phyloP scores from a whole-genome alignment of 1,140 invertebrate species.

The Lineus longissimus region DNA sequence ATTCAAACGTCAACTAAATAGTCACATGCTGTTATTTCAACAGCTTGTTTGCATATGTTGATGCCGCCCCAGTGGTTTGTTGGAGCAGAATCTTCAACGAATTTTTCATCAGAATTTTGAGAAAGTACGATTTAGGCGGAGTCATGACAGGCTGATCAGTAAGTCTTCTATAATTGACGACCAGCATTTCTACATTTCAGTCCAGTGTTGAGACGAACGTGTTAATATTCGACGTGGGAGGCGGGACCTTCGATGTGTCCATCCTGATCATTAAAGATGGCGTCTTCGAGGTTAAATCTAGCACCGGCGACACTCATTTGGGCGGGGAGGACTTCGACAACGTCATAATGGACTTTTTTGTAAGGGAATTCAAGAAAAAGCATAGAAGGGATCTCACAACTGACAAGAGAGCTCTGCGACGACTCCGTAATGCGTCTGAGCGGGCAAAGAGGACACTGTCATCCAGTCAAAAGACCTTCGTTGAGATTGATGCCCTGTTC shows the following conservation, averaged over 20 bases:
- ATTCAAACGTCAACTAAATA: too few relatives aligned
- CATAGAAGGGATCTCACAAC: constrained; percentile 25
- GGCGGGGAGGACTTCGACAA: constrained; percentile 30
- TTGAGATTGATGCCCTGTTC: constrained; percentile 26
- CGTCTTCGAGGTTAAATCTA: constrained; percentile 69
- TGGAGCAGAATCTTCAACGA: too few relatives aligned
- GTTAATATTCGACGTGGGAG: constrained; percentile 82
- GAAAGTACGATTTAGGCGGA: too few relatives aligned
- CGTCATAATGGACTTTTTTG: constrained; percentile 31
- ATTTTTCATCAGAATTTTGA: too few relatives aligned
- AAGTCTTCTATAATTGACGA: too few relatives aligned
- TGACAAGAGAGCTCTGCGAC: constrained; percentile 31
- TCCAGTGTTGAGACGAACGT: constrained; percentile 38
- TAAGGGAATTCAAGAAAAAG: constrained; percentile 32
- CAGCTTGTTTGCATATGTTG: too few relatives aligned
- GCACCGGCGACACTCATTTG: constrained; percentile 59
- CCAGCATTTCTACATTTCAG: not conserved
- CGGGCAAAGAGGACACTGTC: constrained; percentile 36
- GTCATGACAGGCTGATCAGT: too few relatives aligned
- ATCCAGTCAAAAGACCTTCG: constrained; percentile 35
- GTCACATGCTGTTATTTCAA: too few relatives aligned
- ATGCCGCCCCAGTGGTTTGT: too few relatives aligned
- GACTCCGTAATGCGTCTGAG: constrained; percentile 52
- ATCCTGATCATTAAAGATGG: constrained; percentile 23
- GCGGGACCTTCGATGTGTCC: constrained; percentile 24